Conservation (phyloP, 2,113 vertebrate genomes). For the Corythoichthys haematopterus region DNA sequence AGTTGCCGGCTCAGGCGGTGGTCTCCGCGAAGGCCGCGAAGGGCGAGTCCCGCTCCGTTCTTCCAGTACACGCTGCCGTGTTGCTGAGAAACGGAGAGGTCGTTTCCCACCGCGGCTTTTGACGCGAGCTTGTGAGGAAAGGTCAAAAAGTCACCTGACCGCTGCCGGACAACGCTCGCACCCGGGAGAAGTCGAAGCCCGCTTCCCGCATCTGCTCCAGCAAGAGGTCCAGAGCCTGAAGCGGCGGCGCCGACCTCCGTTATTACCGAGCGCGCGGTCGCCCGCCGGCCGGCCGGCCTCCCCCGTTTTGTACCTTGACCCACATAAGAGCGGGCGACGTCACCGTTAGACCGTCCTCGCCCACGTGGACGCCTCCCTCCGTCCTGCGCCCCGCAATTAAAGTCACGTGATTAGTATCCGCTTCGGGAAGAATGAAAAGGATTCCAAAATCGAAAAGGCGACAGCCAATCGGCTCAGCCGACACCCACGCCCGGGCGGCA, state of each 20-base stretch:
- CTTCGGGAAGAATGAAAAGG: too few species aligned
- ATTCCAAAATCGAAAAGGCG: too few species aligned
- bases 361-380: conserved; percentile 82
- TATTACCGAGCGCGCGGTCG: too few species aligned
- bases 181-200: conserved; percentile 80
- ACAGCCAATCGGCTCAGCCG: too few species aligned
- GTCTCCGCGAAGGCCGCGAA: conserved; percentile 64
- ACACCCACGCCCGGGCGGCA: too few species aligned
- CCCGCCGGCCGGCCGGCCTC: background rate
- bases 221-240: conserved; percentile 85
- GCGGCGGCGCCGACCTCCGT: background rate
- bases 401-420: background rate
- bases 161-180: conserved; percentile 86
- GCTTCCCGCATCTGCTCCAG: conserved; percentile 83
- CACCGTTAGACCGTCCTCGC: conserved; percentile 80
- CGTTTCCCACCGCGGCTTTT: background rate
- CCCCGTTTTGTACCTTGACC: conserved; percentile 78
- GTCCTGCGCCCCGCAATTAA: conserved; percentile 70
- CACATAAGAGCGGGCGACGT: conserved; percentile 95
- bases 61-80: conserved; percentile 94
- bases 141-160: conserved; percentile 77
- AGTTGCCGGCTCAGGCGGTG: conserved; percentile 72
- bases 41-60: conserved; percentile 66
- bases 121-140: background rate
- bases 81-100: conserved; percentile 73